Base-by-base conservation (phyloP, 2,113 vertebrate genomes). In the Strix uralensis region DNA sequence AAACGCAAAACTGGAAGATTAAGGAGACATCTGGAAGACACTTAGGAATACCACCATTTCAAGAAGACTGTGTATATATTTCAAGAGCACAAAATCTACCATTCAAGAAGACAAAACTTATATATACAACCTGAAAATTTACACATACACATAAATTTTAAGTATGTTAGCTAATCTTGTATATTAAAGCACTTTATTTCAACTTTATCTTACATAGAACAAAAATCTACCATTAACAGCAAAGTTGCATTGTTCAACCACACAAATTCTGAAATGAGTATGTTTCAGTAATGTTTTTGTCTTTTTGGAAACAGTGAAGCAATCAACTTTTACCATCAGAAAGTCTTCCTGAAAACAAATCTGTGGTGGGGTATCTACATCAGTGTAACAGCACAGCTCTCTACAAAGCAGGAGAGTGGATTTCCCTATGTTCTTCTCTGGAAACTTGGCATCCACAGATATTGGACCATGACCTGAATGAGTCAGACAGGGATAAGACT, bases 381-480 rank as follows among this genome's bases (percentile, higher is more conserved):
- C 15, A 46, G 15, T n/a, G 15, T 25, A 80, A 66, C 17, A 34
- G 13, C 26, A 84, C 3, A 30, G 15, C 8, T 88, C 49, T 65
- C 30, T 46, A 38, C 32, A 69, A 67, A 89, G 52, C 4, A 69
- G 29, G 12, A 21, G 14, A 80, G 49, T 2, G 12, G 27, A 69
- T 69, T 82, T 80, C 49, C 22, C 34, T 7, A 11, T 36, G 36
- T 57, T 73, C 38, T 67, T 87, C 77, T 52, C 18, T 63, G 51
- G 59, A 94, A 87, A 78, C 46, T 65, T 95, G 87, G 49, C 44
- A 93, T 61, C 19, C 78, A 91, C 44, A 90, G 63, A 34, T 81
- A 77, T 3, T 59, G n/a, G 25, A 86, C 47, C 54, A 58, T 47
- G 44, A 89, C 25, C 59, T 55, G 26, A 85, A 59, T 91, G 63